phyloP scores from a whole-genome alignment of 2,113 vertebrate genomes.

The Ranitomeya imitator region DNA sequence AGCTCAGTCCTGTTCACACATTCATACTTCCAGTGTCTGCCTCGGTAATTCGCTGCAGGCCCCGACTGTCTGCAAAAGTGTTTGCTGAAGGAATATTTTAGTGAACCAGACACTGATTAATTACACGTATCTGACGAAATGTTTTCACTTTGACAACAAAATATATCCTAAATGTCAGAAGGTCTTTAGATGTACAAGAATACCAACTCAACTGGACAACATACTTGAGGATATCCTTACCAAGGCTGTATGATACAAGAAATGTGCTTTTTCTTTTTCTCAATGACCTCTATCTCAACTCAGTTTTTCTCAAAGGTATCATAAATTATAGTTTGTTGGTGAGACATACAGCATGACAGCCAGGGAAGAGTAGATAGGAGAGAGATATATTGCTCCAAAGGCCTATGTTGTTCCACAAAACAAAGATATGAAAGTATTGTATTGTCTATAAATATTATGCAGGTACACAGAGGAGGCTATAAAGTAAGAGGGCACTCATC shows the following conservation, averaged over 20 bases:
- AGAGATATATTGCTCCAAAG: conserved; percentile 27
- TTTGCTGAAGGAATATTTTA: conserved; percentile 30
- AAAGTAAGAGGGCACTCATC: neutral
- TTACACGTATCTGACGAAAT: conserved; percentile 18
- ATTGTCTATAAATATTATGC: neutral
- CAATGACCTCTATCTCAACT: conserved; percentile 25
- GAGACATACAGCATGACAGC: neutral
- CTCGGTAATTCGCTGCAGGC: conserved; percentile 39
- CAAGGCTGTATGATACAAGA: neutral
- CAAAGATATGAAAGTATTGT: neutral
- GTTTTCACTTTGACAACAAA: conserved; percentile 34
- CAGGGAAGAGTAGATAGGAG: conserved; percentile 19
- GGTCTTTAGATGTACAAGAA: neutral
- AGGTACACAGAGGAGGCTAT: neutral
- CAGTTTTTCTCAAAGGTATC: conserved; percentile 6
- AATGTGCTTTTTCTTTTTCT: neutral
- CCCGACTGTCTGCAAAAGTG: conserved; percentile 8
- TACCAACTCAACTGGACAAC: conserved; percentile 7
- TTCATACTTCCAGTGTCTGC: neutral
- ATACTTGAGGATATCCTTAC: neutral
- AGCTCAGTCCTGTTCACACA: conserved; percentile 5
- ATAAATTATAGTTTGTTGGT: conserved; percentile 37
- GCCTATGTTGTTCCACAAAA: conserved; percentile 18
- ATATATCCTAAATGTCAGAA: conserved; percentile 30
- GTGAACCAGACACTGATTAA: conserved; percentile 29